Evolutionary conservation across 1,140 invertebrate genomes (phyloP), one percentile per base, ranked within the genome.

Genomic region (Hermetia illucens): DNA sequence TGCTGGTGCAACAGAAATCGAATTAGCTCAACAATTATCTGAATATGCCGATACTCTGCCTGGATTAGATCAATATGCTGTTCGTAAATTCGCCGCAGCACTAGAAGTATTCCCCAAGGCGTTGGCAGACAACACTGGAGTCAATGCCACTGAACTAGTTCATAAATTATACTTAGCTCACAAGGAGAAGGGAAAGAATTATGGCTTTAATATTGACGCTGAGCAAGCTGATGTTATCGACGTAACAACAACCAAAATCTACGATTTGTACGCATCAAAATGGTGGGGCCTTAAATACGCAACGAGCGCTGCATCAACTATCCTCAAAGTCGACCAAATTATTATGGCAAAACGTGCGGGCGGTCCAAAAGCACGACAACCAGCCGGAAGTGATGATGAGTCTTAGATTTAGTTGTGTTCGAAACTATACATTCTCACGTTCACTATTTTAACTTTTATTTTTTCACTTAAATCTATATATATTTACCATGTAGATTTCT

Each of bases 331-430:
- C n/a, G 93, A 99, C 68, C 83, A 96, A 65, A 97, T 98, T 42
- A 97, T 98, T 40, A 96, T 97, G 90, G 90, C 94, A 2, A 98
- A 97, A 64, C 73, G 82, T 53, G 91, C 92, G 15, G 93, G 93
- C 39, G 93, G 93, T 34, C 93, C 94, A 1, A 94, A 95, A 66
- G 69, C 82, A 20, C 43, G 55, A 40, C 56, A 59, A 44, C 45
- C 44, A 19, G 53, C 53, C 18, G 57, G 53, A 46, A 55, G 54
- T 43, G 57, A 59, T 48, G 56, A 60, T 38, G 57, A 60, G 38
- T 58, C 50, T 43, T 58, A 58, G 39, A 49, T 31, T 48, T 19
- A 19, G 17, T 29, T 29, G n/a, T 29, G 3, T 29, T 29, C n/a
- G n/a, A n/a, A n/a, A n/a, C n/a, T n/a, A n/a, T n/a, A n/a, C n/a